These are phyloP conservation scores for Ispidina picta DNA, from an alignment of 2,797 vertebrate species.

Conservation along the genomic window DNA sequence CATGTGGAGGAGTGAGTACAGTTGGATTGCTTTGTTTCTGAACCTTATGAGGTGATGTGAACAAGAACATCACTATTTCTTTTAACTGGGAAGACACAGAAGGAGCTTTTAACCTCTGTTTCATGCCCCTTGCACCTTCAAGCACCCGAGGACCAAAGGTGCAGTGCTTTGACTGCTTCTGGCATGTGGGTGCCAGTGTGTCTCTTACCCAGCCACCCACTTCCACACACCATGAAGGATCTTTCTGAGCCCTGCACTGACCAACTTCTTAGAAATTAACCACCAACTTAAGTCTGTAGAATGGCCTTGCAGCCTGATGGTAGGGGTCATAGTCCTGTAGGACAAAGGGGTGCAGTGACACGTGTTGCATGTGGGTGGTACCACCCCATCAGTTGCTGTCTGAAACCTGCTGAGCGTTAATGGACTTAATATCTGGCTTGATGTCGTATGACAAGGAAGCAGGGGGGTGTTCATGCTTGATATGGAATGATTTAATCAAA, in stretches of 20 bases:
- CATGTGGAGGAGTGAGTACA: neutral
- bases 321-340: neutral
- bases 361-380: rapidly evolving
- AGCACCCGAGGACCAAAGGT: rapidly evolving
- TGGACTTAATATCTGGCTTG: neutral
- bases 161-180: neutral
- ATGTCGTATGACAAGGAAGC: neutral
- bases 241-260: neutral
- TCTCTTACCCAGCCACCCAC: neutral
- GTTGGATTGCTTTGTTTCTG: neutral
- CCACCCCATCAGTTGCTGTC: neutral
- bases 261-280: too few species aligned
- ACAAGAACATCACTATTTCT: rapidly evolving
- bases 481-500: neutral
- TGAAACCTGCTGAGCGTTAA: neutral
- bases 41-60: rapidly evolving
- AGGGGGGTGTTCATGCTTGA: neutral
- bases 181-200: too few species aligned
- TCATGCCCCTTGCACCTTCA: too few species aligned
- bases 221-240: neutral
- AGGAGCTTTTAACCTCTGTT: neutral
- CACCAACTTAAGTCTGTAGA: neutral
- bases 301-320: neutral
- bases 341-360: neutral
- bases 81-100: neutral